phyloP scores from a whole-genome alignment of 2,797 vertebrate genomes.

The Cryptoblepharus egeriae region DNA sequence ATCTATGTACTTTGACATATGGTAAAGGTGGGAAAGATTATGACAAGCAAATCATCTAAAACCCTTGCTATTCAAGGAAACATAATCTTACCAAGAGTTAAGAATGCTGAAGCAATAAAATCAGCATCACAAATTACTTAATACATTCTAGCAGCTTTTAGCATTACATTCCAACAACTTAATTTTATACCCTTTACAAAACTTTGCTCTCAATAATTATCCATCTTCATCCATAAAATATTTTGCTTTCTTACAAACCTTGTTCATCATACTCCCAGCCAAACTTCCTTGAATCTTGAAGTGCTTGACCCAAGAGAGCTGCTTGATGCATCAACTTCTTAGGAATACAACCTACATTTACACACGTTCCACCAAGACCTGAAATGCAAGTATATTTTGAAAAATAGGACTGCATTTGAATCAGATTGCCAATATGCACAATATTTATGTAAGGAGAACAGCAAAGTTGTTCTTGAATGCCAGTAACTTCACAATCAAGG shows the following conservation, averaged over 20 bases:
- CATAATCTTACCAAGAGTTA: background rate
- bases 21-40: background rate
- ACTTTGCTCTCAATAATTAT: background rate
- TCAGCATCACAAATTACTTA: background rate
- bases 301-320: slow-evolving; percentile 85
- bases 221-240: background rate
- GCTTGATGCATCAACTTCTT: slow-evolving; percentile 99
- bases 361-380: slow-evolving; percentile 97
- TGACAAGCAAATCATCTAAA: background rate
- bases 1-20: background rate
- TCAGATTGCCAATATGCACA: background rate
- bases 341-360: slow-evolving; percentile 97
- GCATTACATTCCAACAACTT: background rate
- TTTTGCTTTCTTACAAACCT: slow-evolving; percentile 75
- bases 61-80: background rate
- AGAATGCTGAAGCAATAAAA: background rate
- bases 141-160: background rate
- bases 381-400: slow-evolving; percentile 42
- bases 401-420: background rate
- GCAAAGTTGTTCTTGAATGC: background rate
- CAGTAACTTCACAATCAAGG: background rate
- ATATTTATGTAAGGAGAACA: no score
- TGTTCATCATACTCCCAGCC: slow-evolving; percentile 91
- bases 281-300: slow-evolving; percentile 89
- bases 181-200: background rate